phyloP scores from a whole-genome alignment of 1,140 invertebrate species.

The Megalonaias nervosa region DNA sequence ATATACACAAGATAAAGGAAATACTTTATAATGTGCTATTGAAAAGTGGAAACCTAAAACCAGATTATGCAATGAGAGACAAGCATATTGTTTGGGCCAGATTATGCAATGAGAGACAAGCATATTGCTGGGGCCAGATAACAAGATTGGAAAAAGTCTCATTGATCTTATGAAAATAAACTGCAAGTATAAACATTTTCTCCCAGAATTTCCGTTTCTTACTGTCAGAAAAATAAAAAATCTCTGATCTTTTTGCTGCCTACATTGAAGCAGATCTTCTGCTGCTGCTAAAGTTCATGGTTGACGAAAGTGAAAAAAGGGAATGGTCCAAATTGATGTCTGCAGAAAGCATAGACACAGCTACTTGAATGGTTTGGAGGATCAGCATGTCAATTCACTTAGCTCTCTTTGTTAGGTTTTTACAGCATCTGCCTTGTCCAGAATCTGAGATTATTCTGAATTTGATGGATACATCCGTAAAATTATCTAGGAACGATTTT shows the following conservation, averaged over 20 bases:
- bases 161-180: conserved; percentile 6
- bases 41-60: neutral
- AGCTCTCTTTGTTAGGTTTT: neutral
- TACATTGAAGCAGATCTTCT: conserved; percentile 7
- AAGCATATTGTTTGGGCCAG: too few species aligned
- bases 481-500: neutral
- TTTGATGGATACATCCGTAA: neutral
- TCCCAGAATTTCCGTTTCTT: conserved; percentile 8
- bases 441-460: neutral
- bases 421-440: neutral
- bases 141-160: conserved; percentile 21
- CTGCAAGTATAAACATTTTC: neutral
- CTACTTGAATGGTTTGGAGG: conserved; percentile 5
- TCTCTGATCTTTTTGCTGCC: neutral
- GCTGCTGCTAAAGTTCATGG: conserved; percentile 16
- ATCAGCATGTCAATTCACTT: conserved; percentile 1
- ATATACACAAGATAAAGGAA: conserved; percentile 16
- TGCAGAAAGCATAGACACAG: conserved; percentile 13
- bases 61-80: too few species aligned
- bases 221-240: conserved; percentile 12
- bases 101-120: neutral
- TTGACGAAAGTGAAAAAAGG: neutral
- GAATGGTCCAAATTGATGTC: conserved; percentile 17
- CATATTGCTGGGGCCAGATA: conserved; percentile 17
- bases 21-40: neutral